phyloP scores from a whole-genome alignment of 2,113 vertebrate species.

The Hemichromis elongatus region DNA sequence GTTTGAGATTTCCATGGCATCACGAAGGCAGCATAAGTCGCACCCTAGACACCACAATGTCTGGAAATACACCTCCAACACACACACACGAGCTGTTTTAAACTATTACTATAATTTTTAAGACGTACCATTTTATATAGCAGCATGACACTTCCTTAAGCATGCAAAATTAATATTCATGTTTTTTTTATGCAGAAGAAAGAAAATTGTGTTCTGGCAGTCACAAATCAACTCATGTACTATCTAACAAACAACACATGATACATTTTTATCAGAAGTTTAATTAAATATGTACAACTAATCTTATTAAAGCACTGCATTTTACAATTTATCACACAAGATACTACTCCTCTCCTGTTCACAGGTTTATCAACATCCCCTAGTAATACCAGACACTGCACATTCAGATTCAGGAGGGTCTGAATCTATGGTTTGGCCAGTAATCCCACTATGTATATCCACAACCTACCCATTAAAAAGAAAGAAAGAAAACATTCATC shows the following conservation, averaged over 20 bases:
- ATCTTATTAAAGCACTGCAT: slow-evolving; percentile 46
- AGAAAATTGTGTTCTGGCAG: not conserved
- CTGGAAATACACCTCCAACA: rapidly evolving
- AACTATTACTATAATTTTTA: not conserved
- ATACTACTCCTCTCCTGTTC: not conserved
- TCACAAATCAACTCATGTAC: not conserved
- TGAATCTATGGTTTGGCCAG: not conserved
- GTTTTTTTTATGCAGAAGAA: not conserved
- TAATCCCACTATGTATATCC: not conserved
- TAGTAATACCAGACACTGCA: not conserved
- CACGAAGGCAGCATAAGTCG: not conserved
- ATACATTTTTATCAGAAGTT: slow-evolving; percentile 47
- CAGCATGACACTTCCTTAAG: not conserved
- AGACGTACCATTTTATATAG: not conserved
- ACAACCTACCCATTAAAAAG: not conserved
- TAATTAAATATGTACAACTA: slow-evolving; percentile 71
- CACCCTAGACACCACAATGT: not conserved
- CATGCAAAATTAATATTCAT: not conserved
- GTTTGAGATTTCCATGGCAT: not conserved
- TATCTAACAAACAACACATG: not conserved
- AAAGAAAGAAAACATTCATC: not conserved
- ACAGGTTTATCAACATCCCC: not conserved
- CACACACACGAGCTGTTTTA: not conserved
- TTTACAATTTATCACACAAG: slow-evolving; percentile 37
- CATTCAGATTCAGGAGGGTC: not conserved